Evolutionary conservation across 1,140 invertebrate genomes (phyloP), one percentile per base, ranked within the genome.

Genomic region (Ceratina australensis): DNA sequence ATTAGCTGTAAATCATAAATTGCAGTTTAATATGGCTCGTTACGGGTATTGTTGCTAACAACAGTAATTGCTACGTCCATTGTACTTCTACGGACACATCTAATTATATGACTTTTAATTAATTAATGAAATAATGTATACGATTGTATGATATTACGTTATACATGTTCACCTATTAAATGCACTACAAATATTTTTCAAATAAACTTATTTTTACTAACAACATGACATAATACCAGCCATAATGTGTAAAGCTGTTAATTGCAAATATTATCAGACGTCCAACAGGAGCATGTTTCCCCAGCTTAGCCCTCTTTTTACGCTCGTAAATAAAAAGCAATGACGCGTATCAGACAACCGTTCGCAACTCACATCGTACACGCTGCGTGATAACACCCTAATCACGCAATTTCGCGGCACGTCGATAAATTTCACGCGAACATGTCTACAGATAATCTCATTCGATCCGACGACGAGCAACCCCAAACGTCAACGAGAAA

Each of bases 401-500:
- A 42, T 2, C 18, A 7, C 18, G 26, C 26, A 12, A 54, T 18
- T 60, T 28, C 16, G 28, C 16, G 15, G 10, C n/a, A 56, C 26
- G 22, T 28, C 50, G 50, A 68, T 26, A 22, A 68, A 72, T 72
- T 50, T 61, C 59, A 66, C 50, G 64, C 64, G n/a, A 50, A 20
- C 24, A 8, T 1, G 65, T 1, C 65, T 24, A 15, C 24, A 7
- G 33, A 63, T 50, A 78, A 26, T 24, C 18, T 22, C 24, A 28
- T 42, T 16, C 3, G 42, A 33, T 54, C 47, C 18, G 16, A 50
- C 12, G 13, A 50, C 61, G 33, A 63, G 56, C 63, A 57, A 71
- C 42, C 49, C 22, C 42, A 42, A 42, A 42, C 56, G 74, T 76
- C 66, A 63, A 78, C n/a, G 26, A 12, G 42, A 68, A 65, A 26